Evolutionary conservation across 2,797 vertebrate genomes (phyloP).

Genomic region (Threskiornis aethiopicus): DNA sequence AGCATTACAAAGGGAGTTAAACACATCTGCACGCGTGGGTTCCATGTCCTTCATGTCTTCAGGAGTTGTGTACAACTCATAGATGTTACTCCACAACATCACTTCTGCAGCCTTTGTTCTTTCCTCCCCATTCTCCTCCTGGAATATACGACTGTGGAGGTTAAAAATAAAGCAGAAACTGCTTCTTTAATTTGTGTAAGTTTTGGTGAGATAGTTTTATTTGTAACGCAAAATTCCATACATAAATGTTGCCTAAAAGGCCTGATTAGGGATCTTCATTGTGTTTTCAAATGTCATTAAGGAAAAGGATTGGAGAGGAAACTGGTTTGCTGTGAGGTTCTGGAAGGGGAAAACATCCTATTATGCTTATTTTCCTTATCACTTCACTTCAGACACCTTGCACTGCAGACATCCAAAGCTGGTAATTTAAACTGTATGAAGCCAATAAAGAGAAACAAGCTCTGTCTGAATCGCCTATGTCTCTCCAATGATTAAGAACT

Average conservation of each 20-base stretch:
- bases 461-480: background rate
- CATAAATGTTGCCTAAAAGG: background rate
- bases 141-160: background rate
- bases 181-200: background rate
- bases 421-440: slow-evolving; percentile 2
- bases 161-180: background rate
- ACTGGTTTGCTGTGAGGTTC: background rate
- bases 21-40: background rate
- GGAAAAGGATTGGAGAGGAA: background rate
- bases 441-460: slow-evolving; percentile 20
- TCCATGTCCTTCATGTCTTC: background rate
- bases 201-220: background rate
- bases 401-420: slow-evolving; percentile 4
- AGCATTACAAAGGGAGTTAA: background rate
- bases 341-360: slow-evolving; percentile 21
- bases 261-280: background rate
- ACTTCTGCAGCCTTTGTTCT: background rate
- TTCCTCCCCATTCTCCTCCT: background rate
- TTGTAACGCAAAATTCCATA: background rate
- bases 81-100: background rate
- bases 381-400: slow-evolving; percentile 53
- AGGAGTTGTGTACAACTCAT: background rate
- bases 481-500: slow-evolving; percentile 28
- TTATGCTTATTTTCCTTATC: slow-evolving; percentile 60
- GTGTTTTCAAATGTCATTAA: slow-evolving; percentile 16